Evolutionary conservation across 2,888 invertebrate genomes (phyloP).

Genomic region (Phyllotreta cruciferae): DNA sequence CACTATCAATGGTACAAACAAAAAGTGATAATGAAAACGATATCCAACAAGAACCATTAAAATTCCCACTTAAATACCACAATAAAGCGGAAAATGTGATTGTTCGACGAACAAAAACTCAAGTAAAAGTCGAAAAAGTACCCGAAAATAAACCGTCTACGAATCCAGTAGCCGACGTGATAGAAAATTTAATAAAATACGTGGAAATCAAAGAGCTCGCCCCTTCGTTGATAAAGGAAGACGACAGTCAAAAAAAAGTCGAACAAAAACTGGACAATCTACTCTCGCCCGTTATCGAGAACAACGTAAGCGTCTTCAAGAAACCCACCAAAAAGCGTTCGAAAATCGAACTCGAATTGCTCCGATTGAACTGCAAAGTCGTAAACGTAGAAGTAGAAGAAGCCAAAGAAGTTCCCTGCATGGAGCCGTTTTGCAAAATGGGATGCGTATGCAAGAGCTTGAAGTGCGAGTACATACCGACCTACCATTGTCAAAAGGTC

Average conservation of each 20-base stretch:
- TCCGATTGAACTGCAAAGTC: constrained; percentile 71
- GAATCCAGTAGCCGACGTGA: constrained; percentile 49
- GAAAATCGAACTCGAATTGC: constrained; percentile 61
- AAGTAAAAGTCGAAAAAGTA: constrained; percentile 5
- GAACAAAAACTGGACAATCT: constrained; percentile 39
- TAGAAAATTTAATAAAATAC: constrained; percentile 66
- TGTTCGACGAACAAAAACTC: constrained; percentile 53
- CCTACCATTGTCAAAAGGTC: constrained; percentile 68
- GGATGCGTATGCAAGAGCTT: constrained; percentile 75
- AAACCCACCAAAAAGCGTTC: constrained; percentile 38
- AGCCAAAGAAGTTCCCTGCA: constrained; percentile 59
- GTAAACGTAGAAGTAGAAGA: constrained; percentile 61
- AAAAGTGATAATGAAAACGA: constrained; percentile 31
- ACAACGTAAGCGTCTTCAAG: constrained; percentile 32
- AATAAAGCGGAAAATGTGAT: constrained; percentile 66
- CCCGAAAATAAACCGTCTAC: constrained; percentile 13
- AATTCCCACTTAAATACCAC: constrained; percentile 67
- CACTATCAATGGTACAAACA: constrained; percentile 62
- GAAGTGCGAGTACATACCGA: constrained; percentile 55
- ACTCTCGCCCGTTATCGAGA: constrained; percentile 31
- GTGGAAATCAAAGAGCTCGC: constrained; percentile 68
- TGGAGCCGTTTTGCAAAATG: constrained; percentile 65
- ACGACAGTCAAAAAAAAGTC: constrained; percentile 47
- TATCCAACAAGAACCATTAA: constrained; percentile 54
- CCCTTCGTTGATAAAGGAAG: constrained; percentile 62